Evolutionary conservation across 2,888 invertebrate genomes (phyloP).

Genomic region (Cecidostiba fungosa): DNA sequence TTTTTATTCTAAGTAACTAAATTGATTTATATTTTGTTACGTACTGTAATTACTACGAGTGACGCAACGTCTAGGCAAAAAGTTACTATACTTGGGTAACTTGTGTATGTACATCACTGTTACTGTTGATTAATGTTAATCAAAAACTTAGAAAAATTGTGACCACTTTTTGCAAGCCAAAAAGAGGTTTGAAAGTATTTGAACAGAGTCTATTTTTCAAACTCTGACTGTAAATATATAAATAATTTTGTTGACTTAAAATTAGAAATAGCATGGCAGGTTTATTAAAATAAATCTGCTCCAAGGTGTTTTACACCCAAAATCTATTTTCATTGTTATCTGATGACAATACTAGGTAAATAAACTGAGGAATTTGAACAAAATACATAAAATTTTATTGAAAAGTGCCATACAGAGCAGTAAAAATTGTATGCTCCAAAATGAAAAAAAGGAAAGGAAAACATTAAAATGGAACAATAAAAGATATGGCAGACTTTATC

Average conservation of each 20-base stretch:
- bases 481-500: conserved; percentile 15
- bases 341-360: conserved; percentile 33
- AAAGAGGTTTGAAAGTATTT: conserved; percentile 59
- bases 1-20: conserved; percentile 55
- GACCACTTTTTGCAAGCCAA: conserved; percentile 37
- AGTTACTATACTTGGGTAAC: conserved; percentile 29
- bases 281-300: conserved; percentile 34
- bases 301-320: conserved; percentile 22
- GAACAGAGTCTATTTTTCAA: conserved; percentile 44
- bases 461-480: conserved; percentile 28
- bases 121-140: conserved; percentile 31
- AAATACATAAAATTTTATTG: conserved; percentile 31
- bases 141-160: conserved; percentile 41
- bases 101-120: conserved; percentile 28
- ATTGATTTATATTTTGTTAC: conserved; percentile 60
- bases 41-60: conserved; percentile 34
- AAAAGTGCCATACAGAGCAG: conserved; percentile 5
- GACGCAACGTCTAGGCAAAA: not conserved
- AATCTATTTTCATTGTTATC: conserved; percentile 16
- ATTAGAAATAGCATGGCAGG: conserved; percentile 11
- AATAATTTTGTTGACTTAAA: conserved; percentile 42
- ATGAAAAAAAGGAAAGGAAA: not conserved
- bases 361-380: conserved; percentile 8
- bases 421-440: conserved; percentile 18
- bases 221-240: conserved; percentile 61